Evolutionary conservation across 2,888 invertebrate species (phyloP).

Genomic region (Monopis laevigella): DNA sequence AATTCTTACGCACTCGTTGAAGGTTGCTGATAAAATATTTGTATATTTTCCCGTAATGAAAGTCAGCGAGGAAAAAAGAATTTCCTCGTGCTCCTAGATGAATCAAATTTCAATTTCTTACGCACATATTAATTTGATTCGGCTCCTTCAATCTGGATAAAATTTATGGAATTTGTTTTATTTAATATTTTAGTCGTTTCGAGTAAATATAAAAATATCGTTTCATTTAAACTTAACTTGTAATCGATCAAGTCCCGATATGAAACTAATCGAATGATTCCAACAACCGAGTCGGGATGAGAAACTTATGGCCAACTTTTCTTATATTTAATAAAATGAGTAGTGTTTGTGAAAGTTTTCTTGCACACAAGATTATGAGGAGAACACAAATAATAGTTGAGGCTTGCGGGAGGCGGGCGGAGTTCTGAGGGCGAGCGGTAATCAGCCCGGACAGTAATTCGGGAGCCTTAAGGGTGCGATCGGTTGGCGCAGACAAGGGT

Average conservation of each 20-base stretch:
- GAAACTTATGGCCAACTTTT: conserved; percentile 45
- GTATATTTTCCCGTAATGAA: conserved; percentile 45
- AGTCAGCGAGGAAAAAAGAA: conserved; percentile 48
- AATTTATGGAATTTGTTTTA: neutral
- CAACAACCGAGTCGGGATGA: conserved; percentile 29
- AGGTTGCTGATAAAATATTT: conserved; percentile 42
- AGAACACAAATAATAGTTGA: conserved; percentile 64
- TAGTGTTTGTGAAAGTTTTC: conserved; percentile 58
- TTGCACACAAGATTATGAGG: conserved; percentile 57
- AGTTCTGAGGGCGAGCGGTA: conserved; percentile 36
- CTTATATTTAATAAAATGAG: conserved; percentile 57
- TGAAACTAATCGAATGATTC: conserved; percentile 37
- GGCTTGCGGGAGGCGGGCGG: conserved; percentile 34
- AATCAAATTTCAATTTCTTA: conserved; percentile 23
- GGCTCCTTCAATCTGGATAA: conserved; percentile 3
- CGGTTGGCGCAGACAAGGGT: conserved; percentile 63
- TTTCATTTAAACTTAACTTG: neutral
- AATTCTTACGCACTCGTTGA: conserved; percentile 31
- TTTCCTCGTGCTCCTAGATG: conserved; percentile 23
- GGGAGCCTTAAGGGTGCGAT: conserved; percentile 64
- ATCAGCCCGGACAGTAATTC: conserved; percentile 64
- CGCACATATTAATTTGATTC: conserved; percentile 14
- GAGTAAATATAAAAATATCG: neutral
- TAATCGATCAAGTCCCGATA: conserved; percentile 14
- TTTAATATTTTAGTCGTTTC: neutral